These are phyloP conservation scores for Euura lappo DNA, from an alignment of 1,140 invertebrate species.

Conservation along the genomic window DNA sequence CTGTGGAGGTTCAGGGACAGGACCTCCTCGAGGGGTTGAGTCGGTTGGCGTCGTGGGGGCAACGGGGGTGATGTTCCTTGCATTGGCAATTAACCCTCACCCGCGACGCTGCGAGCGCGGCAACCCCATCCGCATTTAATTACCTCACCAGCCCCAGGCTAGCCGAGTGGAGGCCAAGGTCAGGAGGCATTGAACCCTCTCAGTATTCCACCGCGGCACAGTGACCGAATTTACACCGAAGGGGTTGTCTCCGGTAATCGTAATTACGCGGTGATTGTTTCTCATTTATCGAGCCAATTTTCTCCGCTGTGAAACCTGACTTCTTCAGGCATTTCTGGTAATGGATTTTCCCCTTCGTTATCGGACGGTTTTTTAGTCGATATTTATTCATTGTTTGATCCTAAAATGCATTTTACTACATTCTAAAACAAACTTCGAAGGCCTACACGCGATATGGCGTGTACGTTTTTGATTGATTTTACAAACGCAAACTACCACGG, in stretches of 20 bases:
- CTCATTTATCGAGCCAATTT: too few species aligned
- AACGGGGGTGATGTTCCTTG: conserved; percentile 36
- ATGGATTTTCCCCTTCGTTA: conserved; percentile 12
- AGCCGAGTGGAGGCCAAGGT: conserved; percentile 56
- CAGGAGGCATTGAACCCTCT: conserved; percentile 56
- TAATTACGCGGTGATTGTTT: too few species aligned
- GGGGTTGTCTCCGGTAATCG: neutral
- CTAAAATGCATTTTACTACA: neutral
- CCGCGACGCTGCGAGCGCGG: conserved; percentile 43
- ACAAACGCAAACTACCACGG: too few species aligned
- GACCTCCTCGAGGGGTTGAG: conserved; percentile 33
- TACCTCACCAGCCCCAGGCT: conserved; percentile 57
- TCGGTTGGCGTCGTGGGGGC: conserved; percentile 25
- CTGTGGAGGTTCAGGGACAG: conserved; percentile 22
- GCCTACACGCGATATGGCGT: neutral
- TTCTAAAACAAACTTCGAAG: neutral
- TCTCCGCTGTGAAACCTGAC: neutral
- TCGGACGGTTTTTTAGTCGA: neutral
- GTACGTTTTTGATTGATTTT: too few species aligned
- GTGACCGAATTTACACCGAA: conserved; percentile 54
- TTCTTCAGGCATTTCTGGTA: conserved; percentile 2
- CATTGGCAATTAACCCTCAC: conserved; percentile 56
- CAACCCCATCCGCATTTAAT: conserved; percentile 60
- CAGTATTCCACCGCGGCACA: conserved; percentile 52
- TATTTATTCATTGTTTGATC: neutral